A percentile compares a stretch with the other conserved stretches of the same genome.
Evolutionary conservation across 2,113 vertebrate species (phyloP).

Genomic region (Pao palembangensis): DNA sequence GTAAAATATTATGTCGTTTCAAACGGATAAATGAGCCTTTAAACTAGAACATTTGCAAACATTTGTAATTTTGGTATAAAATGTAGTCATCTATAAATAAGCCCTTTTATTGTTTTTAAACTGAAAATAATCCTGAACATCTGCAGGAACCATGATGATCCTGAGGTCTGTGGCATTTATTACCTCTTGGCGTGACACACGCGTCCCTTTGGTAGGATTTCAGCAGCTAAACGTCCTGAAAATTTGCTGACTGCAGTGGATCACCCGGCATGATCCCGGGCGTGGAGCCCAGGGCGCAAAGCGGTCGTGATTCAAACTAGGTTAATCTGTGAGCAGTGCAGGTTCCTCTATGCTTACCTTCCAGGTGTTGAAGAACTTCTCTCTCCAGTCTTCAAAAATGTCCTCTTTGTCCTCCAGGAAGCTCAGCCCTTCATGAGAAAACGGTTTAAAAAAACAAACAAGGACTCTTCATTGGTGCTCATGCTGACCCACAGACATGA

Average conservation of each 20-base stretch:
- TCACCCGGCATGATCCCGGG: conserved; percentile 20
- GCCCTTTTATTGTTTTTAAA: too few species aligned
- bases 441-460: background rate
- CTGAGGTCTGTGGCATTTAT: too few species aligned
- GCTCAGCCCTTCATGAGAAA: conserved; percentile 80
- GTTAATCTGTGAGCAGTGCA: conserved; percentile 49
- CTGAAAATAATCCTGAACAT: too few species aligned
- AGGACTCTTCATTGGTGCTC: background rate
- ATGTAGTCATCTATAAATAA: too few species aligned
- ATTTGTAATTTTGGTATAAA: too few species aligned
- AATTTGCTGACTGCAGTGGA: conserved; percentile 19
- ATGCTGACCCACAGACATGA: background rate
- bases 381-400: conserved; percentile 83
- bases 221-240: conserved; percentile 9
- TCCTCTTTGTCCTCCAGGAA: conserved; percentile 87
- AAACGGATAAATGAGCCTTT: too few species aligned
- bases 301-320: conserved; percentile 36
- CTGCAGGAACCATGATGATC: too few species aligned
- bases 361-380: conserved; percentile 93
- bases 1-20: background rate
- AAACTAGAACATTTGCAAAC: too few species aligned
- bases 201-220: conserved; percentile 14
- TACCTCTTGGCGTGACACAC: background rate
- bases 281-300: conserved; percentile 15
- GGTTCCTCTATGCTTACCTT: conserved; percentile 73